These are phyloP conservation scores for Heliconius ismenius DNA, from an alignment of 2,888 invertebrate genomes.

Conservation along the genomic window DNA sequence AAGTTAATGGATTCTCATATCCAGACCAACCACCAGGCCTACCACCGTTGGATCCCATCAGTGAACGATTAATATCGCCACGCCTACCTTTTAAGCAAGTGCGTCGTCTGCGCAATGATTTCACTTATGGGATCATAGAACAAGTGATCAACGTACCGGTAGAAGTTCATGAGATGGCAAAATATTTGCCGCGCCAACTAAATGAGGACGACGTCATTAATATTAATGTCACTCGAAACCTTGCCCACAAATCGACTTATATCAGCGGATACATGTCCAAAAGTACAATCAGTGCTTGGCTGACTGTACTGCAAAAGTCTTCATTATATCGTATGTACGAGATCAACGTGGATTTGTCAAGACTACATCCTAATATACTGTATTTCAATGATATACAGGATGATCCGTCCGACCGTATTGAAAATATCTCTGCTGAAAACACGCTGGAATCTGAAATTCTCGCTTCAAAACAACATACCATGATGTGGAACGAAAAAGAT, in stretches of 20 bases:
- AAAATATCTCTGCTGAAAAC: slow-evolving; percentile 48
- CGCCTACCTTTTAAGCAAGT: slow-evolving; percentile 58
- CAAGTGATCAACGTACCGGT: slow-evolving; percentile 64
- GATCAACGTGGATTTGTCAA: slow-evolving; percentile 51
- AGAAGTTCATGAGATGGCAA: slow-evolving; percentile 53
- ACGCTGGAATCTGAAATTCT: slow-evolving; percentile 46
- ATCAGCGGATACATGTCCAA: slow-evolving; percentile 50
- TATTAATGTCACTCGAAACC: slow-evolving; percentile 53
- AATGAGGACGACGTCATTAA: slow-evolving; percentile 55
- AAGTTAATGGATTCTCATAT: slow-evolving; percentile 56
- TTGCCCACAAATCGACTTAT: slow-evolving; percentile 53
- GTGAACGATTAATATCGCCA: slow-evolving; percentile 56
- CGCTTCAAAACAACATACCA: slow-evolving; percentile 44
- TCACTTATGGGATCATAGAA: slow-evolving; percentile 54
- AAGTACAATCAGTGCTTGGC: slow-evolving; percentile 51
- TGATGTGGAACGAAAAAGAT: slow-evolving; percentile 55
- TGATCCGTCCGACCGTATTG: slow-evolving; percentile 44
- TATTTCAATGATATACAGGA: not conserved
- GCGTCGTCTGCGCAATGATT: slow-evolving; percentile 52
- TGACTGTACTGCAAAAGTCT: slow-evolving; percentile 48
- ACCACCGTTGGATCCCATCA: slow-evolving; percentile 53
- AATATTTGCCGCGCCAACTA: slow-evolving; percentile 53
- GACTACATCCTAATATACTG: slow-evolving; percentile 39
- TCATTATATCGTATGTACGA: slow-evolving; percentile 51
- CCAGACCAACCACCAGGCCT: slow-evolving; percentile 51